A percentile compares a stretch with the other conserved stretches of the same genome.
phyloP scores from a whole-genome alignment of 2,888 invertebrate species.

The Amorpha juglandis region DNA sequence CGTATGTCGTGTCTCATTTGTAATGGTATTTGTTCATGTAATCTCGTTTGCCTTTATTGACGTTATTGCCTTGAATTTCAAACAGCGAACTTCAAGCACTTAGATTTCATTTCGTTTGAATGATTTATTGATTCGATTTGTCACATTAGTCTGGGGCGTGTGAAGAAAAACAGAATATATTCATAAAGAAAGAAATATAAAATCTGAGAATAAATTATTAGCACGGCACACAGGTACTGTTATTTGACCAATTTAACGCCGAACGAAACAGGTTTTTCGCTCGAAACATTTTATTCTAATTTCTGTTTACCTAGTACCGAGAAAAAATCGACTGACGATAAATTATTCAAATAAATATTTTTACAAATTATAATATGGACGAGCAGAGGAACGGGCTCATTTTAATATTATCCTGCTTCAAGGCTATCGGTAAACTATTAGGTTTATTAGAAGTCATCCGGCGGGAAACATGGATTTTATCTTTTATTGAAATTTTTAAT shows the following conservation, averaged over 20 bases:
- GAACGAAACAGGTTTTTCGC: background rate
- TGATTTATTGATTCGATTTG: background rate
- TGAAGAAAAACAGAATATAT: background rate
- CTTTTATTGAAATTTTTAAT: constrained; percentile 43
- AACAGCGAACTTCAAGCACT: background rate
- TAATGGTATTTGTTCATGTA: constrained; percentile 21
- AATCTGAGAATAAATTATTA: background rate
- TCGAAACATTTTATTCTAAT: constrained; percentile 33
- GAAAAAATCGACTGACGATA: constrained; percentile 14
- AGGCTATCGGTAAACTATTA: constrained; percentile 37
- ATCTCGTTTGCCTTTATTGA: constrained; percentile 27
- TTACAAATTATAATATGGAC: constrained; percentile 9
- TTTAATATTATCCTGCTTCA: constrained; percentile 28
- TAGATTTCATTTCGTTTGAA: background rate
- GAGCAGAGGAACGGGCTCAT: constrained; percentile 18
- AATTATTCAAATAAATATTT: constrained; percentile 29
- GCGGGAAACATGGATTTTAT: constrained; percentile 32
- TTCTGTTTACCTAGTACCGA: constrained; percentile 18
- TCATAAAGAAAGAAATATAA: background rate
- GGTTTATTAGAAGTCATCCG: constrained; percentile 42
- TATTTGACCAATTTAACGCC: background rate
- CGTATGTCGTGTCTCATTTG: constrained; percentile 50
- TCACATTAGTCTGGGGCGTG: background rate
- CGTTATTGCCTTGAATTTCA: background rate
- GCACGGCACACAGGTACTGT: background rate